Conservation (phyloP, 2,888 invertebrate species). For the Lasioglossum malachurum region DNA sequence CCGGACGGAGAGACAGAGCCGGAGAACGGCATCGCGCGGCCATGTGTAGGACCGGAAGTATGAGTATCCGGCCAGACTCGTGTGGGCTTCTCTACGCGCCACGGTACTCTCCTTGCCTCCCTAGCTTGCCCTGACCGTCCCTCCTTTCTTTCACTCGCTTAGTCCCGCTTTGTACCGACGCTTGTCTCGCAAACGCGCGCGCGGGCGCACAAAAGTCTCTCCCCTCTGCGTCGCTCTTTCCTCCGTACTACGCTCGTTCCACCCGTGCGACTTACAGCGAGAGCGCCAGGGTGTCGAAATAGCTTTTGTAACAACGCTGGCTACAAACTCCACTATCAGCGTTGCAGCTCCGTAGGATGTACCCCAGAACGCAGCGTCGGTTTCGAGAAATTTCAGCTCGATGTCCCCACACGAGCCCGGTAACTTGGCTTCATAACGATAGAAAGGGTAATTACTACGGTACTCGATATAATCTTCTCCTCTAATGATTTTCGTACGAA, state of each 20-base stretch:
- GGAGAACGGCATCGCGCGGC: constrained; percentile 71
- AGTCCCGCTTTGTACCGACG: constrained; percentile 57
- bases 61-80: constrained; percentile 85
- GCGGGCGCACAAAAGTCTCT: not conserved
- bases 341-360: not conserved
- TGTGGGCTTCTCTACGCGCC: constrained; percentile 83
- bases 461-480: not conserved
- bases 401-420: no score
- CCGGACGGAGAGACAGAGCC: constrained; percentile 55
- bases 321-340: not conserved
- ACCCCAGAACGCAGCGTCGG: not conserved
- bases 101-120: constrained; percentile 64
- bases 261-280: not conserved
- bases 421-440: not conserved
- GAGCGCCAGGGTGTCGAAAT: not conserved
- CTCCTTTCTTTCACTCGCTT: constrained; percentile 59
- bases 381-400: no score
- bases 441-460: not conserved
- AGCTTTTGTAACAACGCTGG: not conserved
- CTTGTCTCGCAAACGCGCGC: constrained; percentile 33
- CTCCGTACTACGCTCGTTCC: not conserved
- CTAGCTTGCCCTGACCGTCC: constrained; percentile 34
- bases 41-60: constrained; percentile 85
- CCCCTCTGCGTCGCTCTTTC: not conserved
- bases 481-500: not conserved